A percentile compares a stretch with the other conserved stretches of the same genome.
phyloP scores from a whole-genome alignment of 2,797 vertebrate species.

The Premnoplex brunnescens region DNA sequence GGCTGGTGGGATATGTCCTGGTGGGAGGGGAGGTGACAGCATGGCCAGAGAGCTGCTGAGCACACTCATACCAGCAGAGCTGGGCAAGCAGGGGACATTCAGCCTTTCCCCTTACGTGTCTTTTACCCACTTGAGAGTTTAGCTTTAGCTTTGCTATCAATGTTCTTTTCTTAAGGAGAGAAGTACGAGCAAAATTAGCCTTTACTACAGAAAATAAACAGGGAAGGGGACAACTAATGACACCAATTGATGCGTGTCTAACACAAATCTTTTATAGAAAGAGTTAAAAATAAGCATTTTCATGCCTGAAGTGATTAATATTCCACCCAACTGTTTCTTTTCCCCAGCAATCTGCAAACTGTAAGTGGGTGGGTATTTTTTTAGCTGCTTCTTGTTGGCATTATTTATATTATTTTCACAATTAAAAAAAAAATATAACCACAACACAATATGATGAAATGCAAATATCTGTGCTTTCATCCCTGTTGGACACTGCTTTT shows the following conservation, averaged over 20 bases:
- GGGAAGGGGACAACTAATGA: not conserved
- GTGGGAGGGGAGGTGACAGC: not conserved
- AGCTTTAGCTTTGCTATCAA: not conserved
- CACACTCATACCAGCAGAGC: rapidly evolving
- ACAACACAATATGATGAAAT: slow-evolving; percentile 26
- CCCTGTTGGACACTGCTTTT: not conserved
- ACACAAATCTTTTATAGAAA: slow-evolving; percentile 62
- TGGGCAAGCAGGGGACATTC: not conserved
- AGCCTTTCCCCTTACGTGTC: not conserved
- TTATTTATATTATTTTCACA: slow-evolving; percentile 64
- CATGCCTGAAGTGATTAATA: slow-evolving; percentile 74
- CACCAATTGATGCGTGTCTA: slow-evolving; percentile 20
- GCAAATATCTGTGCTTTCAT: not conserved
- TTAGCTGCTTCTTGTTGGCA: slow-evolving; percentile 60
- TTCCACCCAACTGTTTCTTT: slow-evolving; percentile 73
- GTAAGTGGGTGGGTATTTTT: slow-evolving; percentile 76
- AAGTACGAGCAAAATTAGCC: not conserved
- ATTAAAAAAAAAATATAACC: slow-evolving; percentile 6
- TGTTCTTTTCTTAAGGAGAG: not conserved
- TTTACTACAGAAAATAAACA: slow-evolving; percentile 38
- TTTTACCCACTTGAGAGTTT: not conserved
- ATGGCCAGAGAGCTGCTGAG: not conserved
- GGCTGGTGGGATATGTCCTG: not conserved
- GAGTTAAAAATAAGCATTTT: slow-evolving; percentile 75
- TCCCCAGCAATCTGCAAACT: slow-evolving; percentile 69